phyloP scores from a whole-genome alignment of 2,113 vertebrate species.

The Willisornis vidua region DNA sequence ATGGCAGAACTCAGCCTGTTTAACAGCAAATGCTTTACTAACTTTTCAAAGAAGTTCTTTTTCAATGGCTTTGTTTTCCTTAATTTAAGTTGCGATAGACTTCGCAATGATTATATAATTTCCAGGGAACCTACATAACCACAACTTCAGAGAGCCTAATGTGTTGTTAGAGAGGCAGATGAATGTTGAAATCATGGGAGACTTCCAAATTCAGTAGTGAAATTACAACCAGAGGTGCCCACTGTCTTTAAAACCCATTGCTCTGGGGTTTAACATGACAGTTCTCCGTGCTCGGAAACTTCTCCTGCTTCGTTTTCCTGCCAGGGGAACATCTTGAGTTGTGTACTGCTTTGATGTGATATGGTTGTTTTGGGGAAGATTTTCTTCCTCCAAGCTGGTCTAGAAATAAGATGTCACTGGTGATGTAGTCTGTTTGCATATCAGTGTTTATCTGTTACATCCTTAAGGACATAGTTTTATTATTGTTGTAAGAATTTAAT shows the following conservation, averaged over 20 bases:
- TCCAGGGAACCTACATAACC: neutral
- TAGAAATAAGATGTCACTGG: constrained; percentile 30
- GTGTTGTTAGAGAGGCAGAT: neutral
- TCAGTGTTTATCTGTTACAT: constrained; percentile 21
- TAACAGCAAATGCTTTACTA: neutral
- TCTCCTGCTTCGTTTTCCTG: neutral
- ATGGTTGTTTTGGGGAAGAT: neutral
- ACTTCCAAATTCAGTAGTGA: neutral
- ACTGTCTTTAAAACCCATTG: neutral
- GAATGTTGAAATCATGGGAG: neutral
- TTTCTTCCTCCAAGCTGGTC: constrained; percentile 32
- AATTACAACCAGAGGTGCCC: neutral
- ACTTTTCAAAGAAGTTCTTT: neutral
- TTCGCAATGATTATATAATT: neutral
- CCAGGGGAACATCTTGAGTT: neutral
- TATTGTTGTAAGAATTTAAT: constrained; percentile 57
- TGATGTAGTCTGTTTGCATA: constrained; percentile 37
- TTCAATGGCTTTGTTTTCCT: neutral
- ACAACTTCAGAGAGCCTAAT: neutral
- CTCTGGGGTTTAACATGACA: neutral
- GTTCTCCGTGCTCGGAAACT: neutral
- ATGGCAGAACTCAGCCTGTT: neutral
- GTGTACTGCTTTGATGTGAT: neutral
- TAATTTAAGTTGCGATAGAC: neutral
- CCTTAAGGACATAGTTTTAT: constrained; percentile 50